Conservation (phyloP, 2,888 invertebrate genomes). For the Epinotia ramella region DNA sequence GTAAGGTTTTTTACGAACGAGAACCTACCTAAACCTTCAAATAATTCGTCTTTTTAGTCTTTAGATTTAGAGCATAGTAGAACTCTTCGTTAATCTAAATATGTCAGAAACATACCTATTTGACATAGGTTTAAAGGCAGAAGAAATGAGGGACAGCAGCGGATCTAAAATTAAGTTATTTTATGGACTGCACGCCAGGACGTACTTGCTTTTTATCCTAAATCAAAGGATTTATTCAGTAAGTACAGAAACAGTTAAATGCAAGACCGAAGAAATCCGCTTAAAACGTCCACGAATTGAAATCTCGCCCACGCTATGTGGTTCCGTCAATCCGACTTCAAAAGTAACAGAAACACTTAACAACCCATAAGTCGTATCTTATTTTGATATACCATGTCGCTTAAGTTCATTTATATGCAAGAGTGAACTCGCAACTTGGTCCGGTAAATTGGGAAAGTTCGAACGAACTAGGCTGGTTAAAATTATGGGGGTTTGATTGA, state of each 20-base stretch:
- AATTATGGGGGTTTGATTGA: constrained; percentile 30
- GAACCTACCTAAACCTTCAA: too few relatives aligned
- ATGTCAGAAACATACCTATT: too few relatives aligned
- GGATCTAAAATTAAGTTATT: too few relatives aligned
- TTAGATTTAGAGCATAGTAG: too few relatives aligned
- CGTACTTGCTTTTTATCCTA: too few relatives aligned
- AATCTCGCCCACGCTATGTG: background rate
- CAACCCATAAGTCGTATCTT: background rate
- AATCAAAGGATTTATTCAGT: too few relatives aligned
- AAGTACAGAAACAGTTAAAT: background rate
- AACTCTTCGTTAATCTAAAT: too few relatives aligned
- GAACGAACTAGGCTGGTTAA: constrained; percentile 6
- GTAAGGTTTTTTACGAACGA: too few relatives aligned
- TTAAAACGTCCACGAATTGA: background rate
- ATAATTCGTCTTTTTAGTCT: too few relatives aligned
- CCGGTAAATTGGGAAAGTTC: constrained; percentile 37
- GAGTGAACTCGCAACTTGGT: constrained; percentile 2
- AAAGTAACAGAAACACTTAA: constrained; percentile 1
- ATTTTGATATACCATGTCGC: background rate
- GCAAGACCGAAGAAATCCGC: background rate
- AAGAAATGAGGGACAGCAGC: too few relatives aligned
- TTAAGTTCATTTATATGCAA: background rate
- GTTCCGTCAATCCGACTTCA: constrained; percentile 17
- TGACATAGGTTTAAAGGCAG: too few relatives aligned
- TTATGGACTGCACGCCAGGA: too few relatives aligned